A percentile compares a stretch with the other conserved stretches of the same genome.
Conservation (phyloP, 2,888 invertebrate genomes). For the Machimus rusticus region DNA sequence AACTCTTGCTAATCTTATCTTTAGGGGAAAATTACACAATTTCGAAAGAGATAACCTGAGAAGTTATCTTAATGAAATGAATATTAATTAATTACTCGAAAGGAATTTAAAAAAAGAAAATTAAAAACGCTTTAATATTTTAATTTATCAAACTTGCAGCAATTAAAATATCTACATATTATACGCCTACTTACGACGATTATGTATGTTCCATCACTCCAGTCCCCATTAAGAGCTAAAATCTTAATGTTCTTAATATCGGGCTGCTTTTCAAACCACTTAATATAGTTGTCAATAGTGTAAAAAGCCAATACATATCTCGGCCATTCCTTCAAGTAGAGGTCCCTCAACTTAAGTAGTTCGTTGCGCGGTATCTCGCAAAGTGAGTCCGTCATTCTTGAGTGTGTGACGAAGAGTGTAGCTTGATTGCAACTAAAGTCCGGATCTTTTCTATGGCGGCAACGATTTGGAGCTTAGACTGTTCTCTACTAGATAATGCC, state of each 20-base stretch:
- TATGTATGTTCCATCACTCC: constrained; percentile 59
- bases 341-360: constrained; percentile 47
- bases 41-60: background rate
- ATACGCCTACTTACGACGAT: constrained; percentile 51
- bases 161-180: background rate
- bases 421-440: background rate
- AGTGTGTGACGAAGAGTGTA: background rate
- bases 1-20: background rate
- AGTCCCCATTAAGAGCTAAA: constrained; percentile 56
- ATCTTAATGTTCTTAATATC: constrained; percentile 49
- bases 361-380: constrained; percentile 47
- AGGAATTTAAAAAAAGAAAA: background rate
- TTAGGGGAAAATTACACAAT: background rate
- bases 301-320: constrained; percentile 48
- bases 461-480: background rate
- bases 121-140: background rate
- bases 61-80: too few relatives aligned
- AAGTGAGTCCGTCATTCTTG: background rate
- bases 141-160: background rate
- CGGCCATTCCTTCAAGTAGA: constrained; percentile 48
- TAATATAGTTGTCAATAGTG: constrained; percentile 51
- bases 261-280: constrained; percentile 52
- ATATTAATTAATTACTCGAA: background rate
- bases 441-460: background rate
- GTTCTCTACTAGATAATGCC: background rate